Base-by-base conservation (phyloP, 2,113 vertebrate genomes). In the Heloderma charlesbogerti region DNA sequence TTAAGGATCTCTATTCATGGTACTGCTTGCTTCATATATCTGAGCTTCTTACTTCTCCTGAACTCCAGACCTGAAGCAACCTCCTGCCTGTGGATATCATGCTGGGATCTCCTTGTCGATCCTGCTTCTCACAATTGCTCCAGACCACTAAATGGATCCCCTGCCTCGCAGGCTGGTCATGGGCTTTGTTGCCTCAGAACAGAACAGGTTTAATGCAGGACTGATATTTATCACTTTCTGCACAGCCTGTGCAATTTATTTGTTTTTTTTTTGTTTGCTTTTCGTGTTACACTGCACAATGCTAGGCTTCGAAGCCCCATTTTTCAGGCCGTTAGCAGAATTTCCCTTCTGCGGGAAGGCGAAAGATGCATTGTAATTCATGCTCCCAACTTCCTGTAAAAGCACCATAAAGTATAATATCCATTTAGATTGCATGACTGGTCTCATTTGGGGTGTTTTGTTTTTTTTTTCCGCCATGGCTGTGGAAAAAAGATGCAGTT, bases 141-240 rank as follows among this genome's bases (percentile, higher is more conserved):
- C n/a, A n/a, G n/a, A n/a, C n/a, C n/a, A n/a, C n/a, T n/a, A n/a
- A n/a, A n/a, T n/a, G n/a, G n/a, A n/a, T n/a, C n/a, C n/a, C n/a
- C n/a, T n/a, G n/a, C n/a, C n/a, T n/a, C n/a, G n/a, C n/a, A 40
- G 37, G n/a, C 9, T 31, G 31, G 0, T 13, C 1, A 2, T 20
- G 37, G 1, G 15, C 5, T 75, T 40, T 75, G 16, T n/a, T 37
- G n/a, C n/a, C 34, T 37, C n/a, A 20, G 34, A 40, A 37, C 34
- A 37, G 72, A 29, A 40, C n/a, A 27, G 25, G 6, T 34, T 31
- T 66, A 57, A 63, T 20, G 54, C n/a, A 40, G 81, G 81, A 63
- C 16, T 4, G 37, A 66, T 60, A 22, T 63, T 10, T 84, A 37
- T 84, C 25, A 8, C n/a, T 66, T 85, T 71, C 31, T 45, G 29